Base-by-base conservation (phyloP, 1,140 invertebrate genomes). In the Brachionus plicatilis region DNA sequence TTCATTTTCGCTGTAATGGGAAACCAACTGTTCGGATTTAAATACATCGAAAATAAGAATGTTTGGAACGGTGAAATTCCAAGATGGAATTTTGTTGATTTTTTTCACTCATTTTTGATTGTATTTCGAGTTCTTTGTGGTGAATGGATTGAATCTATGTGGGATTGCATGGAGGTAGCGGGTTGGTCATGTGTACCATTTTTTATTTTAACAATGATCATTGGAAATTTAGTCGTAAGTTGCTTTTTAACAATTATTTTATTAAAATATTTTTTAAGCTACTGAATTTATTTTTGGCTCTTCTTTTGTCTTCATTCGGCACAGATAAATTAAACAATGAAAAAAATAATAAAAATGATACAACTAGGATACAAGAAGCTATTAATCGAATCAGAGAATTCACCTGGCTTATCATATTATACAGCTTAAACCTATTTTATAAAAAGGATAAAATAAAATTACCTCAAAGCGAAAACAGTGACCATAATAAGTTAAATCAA, bases 111-210 rank as follows among this genome's bases (percentile, higher is more conserved):
- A 66, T 98, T 98, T 88, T 97, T 98, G 96, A 98, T 98, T 87
- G 96, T 98, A 86, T 98, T 99, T 90, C 93, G 96, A 84, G 96
- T 98, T 79, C 90, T 99, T 56, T 99, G 97, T 91, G 97, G 96
- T 87, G 97, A 99, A 91, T 99, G 96, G 96, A 98, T 99, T 86
- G 95, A 98, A 88, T 97, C 95, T 29, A 97, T 98, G 95, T 98
- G 96, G 96, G 95, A 96, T 88, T 99, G 96, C 90, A 95, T 97
- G 93, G 86, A 94, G 79, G 95, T 95, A 27, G 94, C 93, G 79
- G 95, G 96, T 86, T 93, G 86, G 93, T 93, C 66, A 93, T 94
- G 27, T 98, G 96, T 89, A 94, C 98, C 87, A 96, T 96, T 43
- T 98, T 98, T 92, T 98, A 98, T 91, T 91, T 98, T 87, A 14